Evolutionary conservation across 2,113 vertebrate species (phyloP).

Genomic region (Nymphicus hollandicus): DNA sequence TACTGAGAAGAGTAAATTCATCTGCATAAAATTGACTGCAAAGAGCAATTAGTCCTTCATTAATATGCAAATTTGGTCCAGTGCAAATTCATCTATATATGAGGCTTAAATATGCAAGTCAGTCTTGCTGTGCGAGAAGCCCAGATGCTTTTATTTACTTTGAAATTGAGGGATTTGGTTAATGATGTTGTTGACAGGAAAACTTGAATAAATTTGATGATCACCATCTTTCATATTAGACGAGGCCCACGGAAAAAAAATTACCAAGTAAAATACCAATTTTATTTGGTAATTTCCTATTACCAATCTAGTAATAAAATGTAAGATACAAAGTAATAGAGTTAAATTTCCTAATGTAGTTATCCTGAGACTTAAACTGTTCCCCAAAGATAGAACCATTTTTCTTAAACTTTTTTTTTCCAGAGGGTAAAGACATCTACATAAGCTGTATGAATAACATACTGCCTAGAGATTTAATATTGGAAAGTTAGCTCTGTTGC

Average conservation of each 20-base stretch:
- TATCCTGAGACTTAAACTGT: conserved; percentile 51
- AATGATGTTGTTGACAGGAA: conserved; percentile 76
- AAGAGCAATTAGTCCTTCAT: conserved; percentile 79
- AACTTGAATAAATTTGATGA: conserved; percentile 74
- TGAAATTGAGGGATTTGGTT: conserved; percentile 74
- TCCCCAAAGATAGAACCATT: conserved; percentile 61
- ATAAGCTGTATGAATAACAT: conserved; percentile 42
- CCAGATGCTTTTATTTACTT: conserved; percentile 79
- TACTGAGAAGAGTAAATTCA: conserved; percentile 73
- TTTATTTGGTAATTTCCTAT: conserved; percentile 70
- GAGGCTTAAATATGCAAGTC: conserved; percentile 72
- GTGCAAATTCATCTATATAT: conserved; percentile 72
- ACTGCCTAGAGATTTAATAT: conserved; percentile 48
- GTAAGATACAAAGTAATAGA: conserved; percentile 64
- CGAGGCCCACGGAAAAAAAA: conserved; percentile 46
- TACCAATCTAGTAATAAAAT: conserved; percentile 65
- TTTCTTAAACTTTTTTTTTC: conserved; percentile 65
- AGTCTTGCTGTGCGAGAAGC: conserved; percentile 67
- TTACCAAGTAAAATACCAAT: conserved; percentile 56
- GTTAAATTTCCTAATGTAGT: conserved; percentile 49
- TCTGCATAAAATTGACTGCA: conserved; percentile 76
- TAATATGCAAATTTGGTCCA: conserved; percentile 78
- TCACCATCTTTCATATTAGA: conserved; percentile 70
- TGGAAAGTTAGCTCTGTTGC: conserved; percentile 35
- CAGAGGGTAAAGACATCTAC: conserved; percentile 59